Conservation (phyloP, 2,797 vertebrate species). For the Falco peregrinus region DNA sequence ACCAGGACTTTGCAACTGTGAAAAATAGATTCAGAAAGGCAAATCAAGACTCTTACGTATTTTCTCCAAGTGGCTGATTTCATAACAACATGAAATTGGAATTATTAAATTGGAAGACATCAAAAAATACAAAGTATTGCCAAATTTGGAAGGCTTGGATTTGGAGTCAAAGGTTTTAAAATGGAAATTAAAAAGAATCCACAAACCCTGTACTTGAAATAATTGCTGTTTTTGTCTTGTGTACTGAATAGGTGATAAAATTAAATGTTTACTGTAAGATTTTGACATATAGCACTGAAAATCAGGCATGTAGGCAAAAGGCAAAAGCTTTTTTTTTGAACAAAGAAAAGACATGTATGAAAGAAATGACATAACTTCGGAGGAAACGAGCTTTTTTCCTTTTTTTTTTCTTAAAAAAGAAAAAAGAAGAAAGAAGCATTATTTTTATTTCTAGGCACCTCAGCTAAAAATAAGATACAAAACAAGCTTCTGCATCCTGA, state of each 20-base stretch:
- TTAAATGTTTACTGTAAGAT: conserved; percentile 30
- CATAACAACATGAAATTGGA: conserved; percentile 74
- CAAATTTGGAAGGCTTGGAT: conserved; percentile 35
- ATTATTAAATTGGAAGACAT: conserved; percentile 75
- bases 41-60: conserved; percentile 78
- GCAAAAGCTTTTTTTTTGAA: not conserved
- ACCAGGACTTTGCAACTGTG: conserved; percentile 83
- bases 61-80: conserved; percentile 84
- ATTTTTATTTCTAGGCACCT: not conserved
- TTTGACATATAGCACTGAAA: conserved; percentile 21
- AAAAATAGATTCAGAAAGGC: conserved; percentile 86
- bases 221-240: conserved; percentile 10
- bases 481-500: not conserved
- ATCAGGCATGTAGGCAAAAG: not conserved
- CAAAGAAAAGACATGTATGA: not conserved
- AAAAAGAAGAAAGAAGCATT: not conserved
- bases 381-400: not conserved
- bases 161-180: conserved; percentile 34
- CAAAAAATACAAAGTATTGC: not conserved
- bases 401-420: not conserved
- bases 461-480: not conserved
- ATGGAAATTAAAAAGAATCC: not conserved
- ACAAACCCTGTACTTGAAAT: conserved; percentile 21
- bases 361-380: not conserved
- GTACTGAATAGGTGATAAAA: conserved; percentile 38